Percentiles rank a stretch among this genome's conserved stretches.
phyloP scores from a whole-genome alignment of 2,797 vertebrate species.

The Microctenopoma lineatum region DNA sequence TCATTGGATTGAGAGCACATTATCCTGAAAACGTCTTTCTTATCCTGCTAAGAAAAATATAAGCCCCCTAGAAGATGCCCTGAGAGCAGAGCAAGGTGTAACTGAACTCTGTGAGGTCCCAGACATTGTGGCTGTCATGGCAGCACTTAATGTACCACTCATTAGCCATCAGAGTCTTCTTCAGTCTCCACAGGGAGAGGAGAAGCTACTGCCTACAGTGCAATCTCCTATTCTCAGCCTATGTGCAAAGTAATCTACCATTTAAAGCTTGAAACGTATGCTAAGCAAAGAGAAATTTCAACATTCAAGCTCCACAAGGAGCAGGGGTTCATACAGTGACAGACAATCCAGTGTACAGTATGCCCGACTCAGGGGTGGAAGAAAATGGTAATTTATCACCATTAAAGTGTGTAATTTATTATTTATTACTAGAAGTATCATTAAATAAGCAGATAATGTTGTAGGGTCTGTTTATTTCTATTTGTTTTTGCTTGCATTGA shows the following conservation, averaged over 20 bases:
- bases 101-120: slow-evolving; percentile 63
- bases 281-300: slow-evolving; percentile 60
- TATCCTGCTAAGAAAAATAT: slow-evolving; percentile 17
- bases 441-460: not conserved
- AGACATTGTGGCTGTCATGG: slow-evolving; percentile 69
- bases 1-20: slow-evolving; percentile 35
- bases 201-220: slow-evolving; percentile 57
- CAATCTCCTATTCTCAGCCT: slow-evolving; percentile 50
- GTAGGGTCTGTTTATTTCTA: not conserved
- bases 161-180: slow-evolving; percentile 70
- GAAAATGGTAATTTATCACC: not conserved
- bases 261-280: slow-evolving; percentile 54
- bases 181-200: slow-evolving; percentile 53
- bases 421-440: not conserved
- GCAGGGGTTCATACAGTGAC: not conserved
- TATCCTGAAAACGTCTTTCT: slow-evolving; percentile 18
- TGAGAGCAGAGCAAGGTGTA: slow-evolving; percentile 43
- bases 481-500: too few species aligned
- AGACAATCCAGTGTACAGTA: too few species aligned
- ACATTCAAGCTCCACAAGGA: slow-evolving; percentile 10
- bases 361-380: not conserved
- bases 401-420: not conserved
- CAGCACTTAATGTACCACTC: slow-evolving; percentile 70
- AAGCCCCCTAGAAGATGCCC: slow-evolving; percentile 23
- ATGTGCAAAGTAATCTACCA: slow-evolving; percentile 51